phyloP scores from a whole-genome alignment of 2,113 vertebrate species.

The Varanus komodoensis region DNA sequence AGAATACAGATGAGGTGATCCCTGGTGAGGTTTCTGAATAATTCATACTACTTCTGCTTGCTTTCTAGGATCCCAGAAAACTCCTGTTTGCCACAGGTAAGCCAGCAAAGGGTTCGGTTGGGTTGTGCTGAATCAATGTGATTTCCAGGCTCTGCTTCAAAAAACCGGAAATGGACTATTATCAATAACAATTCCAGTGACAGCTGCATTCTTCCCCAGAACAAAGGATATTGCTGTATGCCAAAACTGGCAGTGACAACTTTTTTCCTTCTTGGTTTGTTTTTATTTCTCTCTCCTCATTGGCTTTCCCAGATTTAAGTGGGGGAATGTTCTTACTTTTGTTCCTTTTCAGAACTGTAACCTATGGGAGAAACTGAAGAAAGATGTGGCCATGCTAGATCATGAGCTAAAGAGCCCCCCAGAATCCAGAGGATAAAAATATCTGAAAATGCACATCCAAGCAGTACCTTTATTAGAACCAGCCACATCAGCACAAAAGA shows the following conservation, averaged over 20 bases:
- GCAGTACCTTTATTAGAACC: too few relatives aligned
- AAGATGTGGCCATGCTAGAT: too few relatives aligned
- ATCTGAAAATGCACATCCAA: too few relatives aligned
- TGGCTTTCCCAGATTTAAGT: too few relatives aligned
- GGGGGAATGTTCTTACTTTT: neutral
- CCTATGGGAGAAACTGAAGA: too few relatives aligned
- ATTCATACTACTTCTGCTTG: neutral
- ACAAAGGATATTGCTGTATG: neutral
- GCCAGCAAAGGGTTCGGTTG: slow-evolving; percentile 45
- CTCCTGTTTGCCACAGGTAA: slow-evolving; percentile 92
- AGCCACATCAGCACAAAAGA: too few relatives aligned
- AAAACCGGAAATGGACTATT: neutral
- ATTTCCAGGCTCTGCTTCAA: neutral
- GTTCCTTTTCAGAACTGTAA: neutral
- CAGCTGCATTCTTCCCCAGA: neutral
- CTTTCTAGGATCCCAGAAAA: slow-evolving; percentile 87
- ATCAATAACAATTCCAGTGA: neutral
- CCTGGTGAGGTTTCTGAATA: slow-evolving; percentile 21
- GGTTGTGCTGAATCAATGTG: neutral
- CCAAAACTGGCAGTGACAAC: neutral
- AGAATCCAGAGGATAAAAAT: too few relatives aligned
- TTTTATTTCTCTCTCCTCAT: neutral
- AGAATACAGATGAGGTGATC: neutral
- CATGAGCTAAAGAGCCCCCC: too few relatives aligned
- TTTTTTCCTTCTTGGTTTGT: neutral